Evolutionary conservation across 2,888 invertebrate species (phyloP).

Genomic region (Acrocyrtus sp.): DNA sequence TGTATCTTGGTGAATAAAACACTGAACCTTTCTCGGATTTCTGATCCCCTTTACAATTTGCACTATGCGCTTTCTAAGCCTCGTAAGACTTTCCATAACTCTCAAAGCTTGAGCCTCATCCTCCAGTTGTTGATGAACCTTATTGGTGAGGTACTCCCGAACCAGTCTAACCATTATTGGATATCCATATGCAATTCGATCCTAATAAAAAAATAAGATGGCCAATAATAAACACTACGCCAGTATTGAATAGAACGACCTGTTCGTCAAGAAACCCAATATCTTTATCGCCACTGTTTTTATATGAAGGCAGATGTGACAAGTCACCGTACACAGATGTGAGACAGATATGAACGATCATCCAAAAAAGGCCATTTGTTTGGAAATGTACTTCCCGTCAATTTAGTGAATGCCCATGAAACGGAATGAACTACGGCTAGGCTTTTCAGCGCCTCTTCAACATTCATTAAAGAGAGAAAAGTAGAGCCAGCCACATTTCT

Average conservation of each 20-base stretch:
- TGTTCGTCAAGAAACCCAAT: background rate
- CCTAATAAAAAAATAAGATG: slow-evolving; percentile 4
- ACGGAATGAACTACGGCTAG: slow-evolving; percentile 29
- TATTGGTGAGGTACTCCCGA: slow-evolving; percentile 8
- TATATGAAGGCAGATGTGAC: too few relatives aligned
- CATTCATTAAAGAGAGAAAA: slow-evolving; percentile 41
- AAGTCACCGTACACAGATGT: slow-evolving; percentile 13
- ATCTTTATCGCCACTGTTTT: too few relatives aligned
- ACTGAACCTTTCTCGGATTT: slow-evolving; percentile 16
- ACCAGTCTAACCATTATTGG: slow-evolving; percentile 23
- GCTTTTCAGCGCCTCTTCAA: slow-evolving; percentile 32
- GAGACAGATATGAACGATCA: slow-evolving; percentile 25
- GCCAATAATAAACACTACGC: background rate
- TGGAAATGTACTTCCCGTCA: slow-evolving; percentile 2
- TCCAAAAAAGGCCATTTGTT: slow-evolving; percentile 36
- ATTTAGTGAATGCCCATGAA: slow-evolving; percentile 36
- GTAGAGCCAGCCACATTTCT: slow-evolving; percentile 19
- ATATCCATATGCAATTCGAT: slow-evolving; percentile 17
- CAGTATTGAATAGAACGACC: too few relatives aligned
- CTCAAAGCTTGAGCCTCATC: background rate
- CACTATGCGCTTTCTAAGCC: slow-evolving; percentile 9
- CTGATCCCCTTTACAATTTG: slow-evolving; percentile 18
- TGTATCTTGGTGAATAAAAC: slow-evolving; percentile 33
- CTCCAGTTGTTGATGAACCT: background rate
- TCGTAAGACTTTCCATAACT: slow-evolving; percentile 14